Evolutionary conservation across 2,797 vertebrate species (phyloP).

Genomic region (Coreius guichenoti): DNA sequence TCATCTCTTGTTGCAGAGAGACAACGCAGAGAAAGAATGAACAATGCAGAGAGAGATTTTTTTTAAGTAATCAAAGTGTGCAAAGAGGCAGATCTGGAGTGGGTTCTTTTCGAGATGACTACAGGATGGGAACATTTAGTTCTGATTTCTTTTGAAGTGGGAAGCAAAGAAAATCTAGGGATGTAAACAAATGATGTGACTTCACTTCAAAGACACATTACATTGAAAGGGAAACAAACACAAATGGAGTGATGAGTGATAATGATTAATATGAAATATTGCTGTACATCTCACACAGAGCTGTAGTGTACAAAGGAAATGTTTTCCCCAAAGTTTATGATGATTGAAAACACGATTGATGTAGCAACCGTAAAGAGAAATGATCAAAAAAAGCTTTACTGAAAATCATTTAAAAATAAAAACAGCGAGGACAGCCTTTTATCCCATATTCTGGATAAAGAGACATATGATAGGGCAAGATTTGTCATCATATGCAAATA

Average conservation of each 20-base stretch:
- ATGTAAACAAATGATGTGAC: conserved; percentile 16
- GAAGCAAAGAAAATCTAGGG: conserved; percentile 21
- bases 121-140: conserved; percentile 29
- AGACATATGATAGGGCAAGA: neutral
- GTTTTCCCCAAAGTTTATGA: neutral
- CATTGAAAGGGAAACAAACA: conserved; percentile 10
- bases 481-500: neutral
- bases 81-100: conserved; percentile 14
- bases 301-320: neutral
- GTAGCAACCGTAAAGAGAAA: neutral
- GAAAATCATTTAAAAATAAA: neutral
- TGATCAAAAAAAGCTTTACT: neutral
- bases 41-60: neutral
- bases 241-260: conserved; percentile 4
- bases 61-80: neutral
- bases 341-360: conserved; percentile 6
- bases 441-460: neutral
- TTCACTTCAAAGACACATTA: conserved; percentile 16
- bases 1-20: neutral
- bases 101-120: neutral
- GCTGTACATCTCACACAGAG: neutral
- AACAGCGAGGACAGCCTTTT: neutral
- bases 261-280: neutral
- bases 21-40: neutral
- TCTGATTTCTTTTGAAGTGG: neutral